Conservation (phyloP, 2,113 vertebrate genomes). For the Lethenteron camtschaticum region DNA sequence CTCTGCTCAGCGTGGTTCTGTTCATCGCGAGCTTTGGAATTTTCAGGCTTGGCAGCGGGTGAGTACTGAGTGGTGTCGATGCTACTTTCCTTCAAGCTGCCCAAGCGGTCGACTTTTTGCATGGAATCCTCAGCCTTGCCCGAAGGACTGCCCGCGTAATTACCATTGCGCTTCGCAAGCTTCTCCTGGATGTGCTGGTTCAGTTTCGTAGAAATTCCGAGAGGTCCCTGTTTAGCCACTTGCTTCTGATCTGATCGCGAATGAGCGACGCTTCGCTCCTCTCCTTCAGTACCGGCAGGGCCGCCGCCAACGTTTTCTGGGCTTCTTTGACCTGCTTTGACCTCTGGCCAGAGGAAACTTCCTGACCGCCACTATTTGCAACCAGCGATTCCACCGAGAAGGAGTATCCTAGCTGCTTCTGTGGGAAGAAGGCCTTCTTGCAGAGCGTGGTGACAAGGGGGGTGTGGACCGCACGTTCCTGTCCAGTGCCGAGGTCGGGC, state of each 20-base stretch:
- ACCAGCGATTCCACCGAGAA: conserved; percentile 4
- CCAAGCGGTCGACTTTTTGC: neutral
- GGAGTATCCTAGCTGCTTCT: conserved; percentile 3
- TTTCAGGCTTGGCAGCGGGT: no score
- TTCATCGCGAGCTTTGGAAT: neutral
- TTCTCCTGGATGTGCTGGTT: neutral
- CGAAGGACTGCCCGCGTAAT: no score
- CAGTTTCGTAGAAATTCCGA: neutral
- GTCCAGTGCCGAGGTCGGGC: neutral
- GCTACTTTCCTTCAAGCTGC: no score
- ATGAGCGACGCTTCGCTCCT: neutral
- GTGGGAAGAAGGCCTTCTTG: conserved; percentile 1
- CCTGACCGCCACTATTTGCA: neutral
- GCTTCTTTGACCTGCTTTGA: neutral
- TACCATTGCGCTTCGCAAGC: no score
- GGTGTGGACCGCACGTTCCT: neutral
- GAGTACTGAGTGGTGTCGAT: neutral
- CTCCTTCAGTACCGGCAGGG: no score
- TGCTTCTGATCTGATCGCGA: neutral
- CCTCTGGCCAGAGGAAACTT: neutral
- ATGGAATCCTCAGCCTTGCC: neutral
- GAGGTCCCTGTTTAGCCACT: no score
- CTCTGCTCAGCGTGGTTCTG: neutral
- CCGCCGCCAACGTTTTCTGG: no score
- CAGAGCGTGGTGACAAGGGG: conserved; percentile 3